phyloP scores from a whole-genome alignment of 64 coral and sea anemone genomes.

The Actinia tenebrosa region DNA sequence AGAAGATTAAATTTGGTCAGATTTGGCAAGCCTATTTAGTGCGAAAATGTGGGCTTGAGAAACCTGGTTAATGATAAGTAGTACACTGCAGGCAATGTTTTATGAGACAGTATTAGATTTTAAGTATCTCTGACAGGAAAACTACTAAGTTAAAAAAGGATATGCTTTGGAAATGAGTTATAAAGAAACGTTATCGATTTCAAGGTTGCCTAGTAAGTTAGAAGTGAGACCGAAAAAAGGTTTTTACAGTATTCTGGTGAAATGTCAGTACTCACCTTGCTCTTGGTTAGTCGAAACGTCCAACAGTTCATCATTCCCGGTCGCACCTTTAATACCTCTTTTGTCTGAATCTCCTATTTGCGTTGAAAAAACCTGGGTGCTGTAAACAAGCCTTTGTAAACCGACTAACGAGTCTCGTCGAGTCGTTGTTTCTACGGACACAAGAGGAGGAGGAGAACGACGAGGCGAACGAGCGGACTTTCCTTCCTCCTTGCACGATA shows the following conservation, averaged over 20 bases:
- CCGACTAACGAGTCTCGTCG: conserved; percentile 76
- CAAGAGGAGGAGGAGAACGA: conserved; percentile 72
- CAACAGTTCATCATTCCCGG: conserved; percentile 15
- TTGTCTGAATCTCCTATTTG: conserved; percentile 28
- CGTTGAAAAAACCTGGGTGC: conserved; percentile 68
- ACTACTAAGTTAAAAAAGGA: background rate
- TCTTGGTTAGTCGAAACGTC: conserved; percentile 35
- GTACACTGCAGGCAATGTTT: background rate
- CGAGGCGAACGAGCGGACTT: conserved; percentile 29
- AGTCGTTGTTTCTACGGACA: conserved; percentile 40
- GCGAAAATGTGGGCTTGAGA: background rate
- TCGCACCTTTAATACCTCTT: conserved; percentile 17
- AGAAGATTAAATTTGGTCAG: too few relatives aligned
- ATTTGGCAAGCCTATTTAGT: too few relatives aligned
- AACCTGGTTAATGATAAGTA: background rate
- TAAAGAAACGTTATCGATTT: background rate
- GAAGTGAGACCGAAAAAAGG: background rate
- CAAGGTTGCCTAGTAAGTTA: background rate
- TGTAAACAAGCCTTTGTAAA: conserved; percentile 79
- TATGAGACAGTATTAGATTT: conserved; percentile 4
- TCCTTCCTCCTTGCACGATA: background rate
- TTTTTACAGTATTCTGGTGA: background rate
- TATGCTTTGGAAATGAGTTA: background rate
- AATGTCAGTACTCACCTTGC: background rate
- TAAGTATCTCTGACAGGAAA: background rate